These are phyloP conservation scores for Anthophora plumipes DNA, from an alignment of 2,888 invertebrate species.

Conservation along the genomic window DNA sequence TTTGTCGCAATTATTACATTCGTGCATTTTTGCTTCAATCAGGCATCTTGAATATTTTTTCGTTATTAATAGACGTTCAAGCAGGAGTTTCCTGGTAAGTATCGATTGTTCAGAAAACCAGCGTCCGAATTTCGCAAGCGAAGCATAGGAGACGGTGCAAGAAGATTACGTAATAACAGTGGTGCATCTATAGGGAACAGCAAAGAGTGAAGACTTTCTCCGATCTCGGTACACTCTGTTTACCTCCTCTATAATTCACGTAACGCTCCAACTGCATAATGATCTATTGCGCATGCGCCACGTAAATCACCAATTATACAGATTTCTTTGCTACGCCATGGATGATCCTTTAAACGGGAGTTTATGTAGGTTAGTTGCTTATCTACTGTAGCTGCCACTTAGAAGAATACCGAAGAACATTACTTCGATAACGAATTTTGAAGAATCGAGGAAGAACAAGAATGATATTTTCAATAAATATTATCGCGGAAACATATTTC, in stretches of 20 bases:
- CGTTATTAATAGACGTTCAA: too few relatives aligned
- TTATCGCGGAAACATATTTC: too few relatives aligned
- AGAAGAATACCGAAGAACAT: background rate
- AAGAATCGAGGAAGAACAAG: too few relatives aligned
- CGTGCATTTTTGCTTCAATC: too few relatives aligned
- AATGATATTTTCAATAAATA: too few relatives aligned
- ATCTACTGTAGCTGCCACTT: background rate
- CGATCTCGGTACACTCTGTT: constrained; percentile 41
- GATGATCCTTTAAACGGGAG: constrained; percentile 9
- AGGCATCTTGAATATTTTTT: too few relatives aligned
- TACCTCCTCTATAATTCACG: constrained; percentile 45
- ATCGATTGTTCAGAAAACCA: background rate
- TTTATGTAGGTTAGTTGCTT: background rate
- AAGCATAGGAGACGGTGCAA: background rate
- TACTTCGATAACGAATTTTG: too few relatives aligned
- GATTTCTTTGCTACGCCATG: background rate
- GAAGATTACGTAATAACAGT: constrained; percentile 31
- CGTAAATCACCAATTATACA: constrained; percentile 33
- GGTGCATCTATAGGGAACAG: constrained; percentile 20
- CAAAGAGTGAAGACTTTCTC: constrained; percentile 44
- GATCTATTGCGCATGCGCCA: constrained; percentile 40
- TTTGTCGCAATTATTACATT: too few relatives aligned
- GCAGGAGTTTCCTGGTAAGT: background rate
- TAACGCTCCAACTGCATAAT: constrained; percentile 43
- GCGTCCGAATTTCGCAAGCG: background rate